Conservation (phyloP, 1,140 invertebrate species). For the Diorhabda sublineata region DNA sequence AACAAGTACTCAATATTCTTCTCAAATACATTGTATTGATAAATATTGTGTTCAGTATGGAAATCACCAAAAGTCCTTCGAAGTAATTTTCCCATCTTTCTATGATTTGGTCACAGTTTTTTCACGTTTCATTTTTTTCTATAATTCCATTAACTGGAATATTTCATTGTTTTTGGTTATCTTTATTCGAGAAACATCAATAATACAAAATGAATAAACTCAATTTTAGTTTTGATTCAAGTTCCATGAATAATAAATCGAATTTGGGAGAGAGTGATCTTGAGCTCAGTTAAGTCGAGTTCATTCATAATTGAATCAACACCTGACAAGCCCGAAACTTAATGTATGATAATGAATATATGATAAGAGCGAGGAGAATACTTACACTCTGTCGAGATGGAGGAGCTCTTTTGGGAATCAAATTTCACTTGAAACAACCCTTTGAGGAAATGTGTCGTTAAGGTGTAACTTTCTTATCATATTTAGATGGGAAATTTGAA, state of each 20-base stretch:
- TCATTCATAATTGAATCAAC: constrained; percentile 32
- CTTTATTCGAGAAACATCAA: too few relatives aligned
- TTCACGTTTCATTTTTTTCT: too few relatives aligned
- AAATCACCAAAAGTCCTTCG: too few relatives aligned
- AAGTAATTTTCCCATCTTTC: too few relatives aligned
- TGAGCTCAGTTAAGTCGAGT: constrained; percentile 13
- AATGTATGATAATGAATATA: constrained; percentile 42
- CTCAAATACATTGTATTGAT: too few relatives aligned
- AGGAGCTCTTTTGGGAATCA: constrained; percentile 37
- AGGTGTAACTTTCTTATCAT: background rate
- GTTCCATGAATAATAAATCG: constrained; percentile 10
- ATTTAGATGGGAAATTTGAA: background rate
- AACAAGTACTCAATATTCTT: too few relatives aligned
- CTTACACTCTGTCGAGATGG: background rate
- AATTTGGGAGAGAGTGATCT: constrained; percentile 23
- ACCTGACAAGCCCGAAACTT: constrained; percentile 29
- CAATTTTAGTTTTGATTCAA: too few relatives aligned
- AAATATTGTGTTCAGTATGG: too few relatives aligned
- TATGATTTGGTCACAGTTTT: too few relatives aligned
- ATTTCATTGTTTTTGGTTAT: too few relatives aligned
- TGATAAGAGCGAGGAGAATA: constrained; percentile 35
- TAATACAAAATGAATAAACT: too few relatives aligned
- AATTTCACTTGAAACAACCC: constrained; percentile 39
- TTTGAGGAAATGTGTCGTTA: constrained; percentile 24
- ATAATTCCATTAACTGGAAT: too few relatives aligned